Conservation (phyloP, 2,888 invertebrate species). For the Melikaiella ostensackeni region DNA sequence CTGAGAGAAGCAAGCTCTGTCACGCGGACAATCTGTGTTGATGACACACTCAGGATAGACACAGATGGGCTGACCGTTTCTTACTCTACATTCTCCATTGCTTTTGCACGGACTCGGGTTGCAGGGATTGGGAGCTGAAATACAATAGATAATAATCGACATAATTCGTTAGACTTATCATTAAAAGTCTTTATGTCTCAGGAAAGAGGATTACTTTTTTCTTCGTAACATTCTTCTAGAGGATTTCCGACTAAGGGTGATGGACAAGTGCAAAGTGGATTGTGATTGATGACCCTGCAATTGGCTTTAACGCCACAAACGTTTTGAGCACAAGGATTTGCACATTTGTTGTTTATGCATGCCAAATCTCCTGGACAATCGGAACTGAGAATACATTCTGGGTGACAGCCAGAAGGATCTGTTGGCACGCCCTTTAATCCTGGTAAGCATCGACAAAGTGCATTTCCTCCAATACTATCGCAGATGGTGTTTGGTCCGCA, state of each 20-base stretch:
- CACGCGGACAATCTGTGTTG: constrained; percentile 91
- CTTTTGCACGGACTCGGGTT: constrained; percentile 90
- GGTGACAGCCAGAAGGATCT: constrained; percentile 81
- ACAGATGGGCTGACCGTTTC: constrained; percentile 85
- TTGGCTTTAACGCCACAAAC: constrained; percentile 88
- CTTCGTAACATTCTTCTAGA: constrained; percentile 76
- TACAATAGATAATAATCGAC: not conserved
- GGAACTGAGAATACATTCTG: constrained; percentile 88
- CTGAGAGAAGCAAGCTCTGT: constrained; percentile 89
- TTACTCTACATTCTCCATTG: constrained; percentile 88
- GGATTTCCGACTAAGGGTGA: constrained; percentile 78
- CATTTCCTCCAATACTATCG: constrained; percentile 73
- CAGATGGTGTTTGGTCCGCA: constrained; percentile 85
- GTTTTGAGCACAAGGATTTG: constrained; percentile 88
- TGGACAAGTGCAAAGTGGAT: constrained; percentile 88
- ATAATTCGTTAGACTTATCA: not conserved
- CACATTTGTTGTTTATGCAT: constrained; percentile 89
- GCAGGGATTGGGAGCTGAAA: constrained; percentile 82
- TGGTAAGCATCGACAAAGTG: constrained; percentile 83
- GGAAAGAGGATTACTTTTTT: constrained; percentile 66
- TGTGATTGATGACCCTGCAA: constrained; percentile 87
- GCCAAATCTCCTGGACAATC: constrained; percentile 88
- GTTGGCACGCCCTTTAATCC: constrained; percentile 86
- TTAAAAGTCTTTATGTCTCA: not conserved
- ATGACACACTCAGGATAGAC: constrained; percentile 92